Conservation (phyloP, 2,888 invertebrate genomes). For the Chydorus sphaericus region DNA sequence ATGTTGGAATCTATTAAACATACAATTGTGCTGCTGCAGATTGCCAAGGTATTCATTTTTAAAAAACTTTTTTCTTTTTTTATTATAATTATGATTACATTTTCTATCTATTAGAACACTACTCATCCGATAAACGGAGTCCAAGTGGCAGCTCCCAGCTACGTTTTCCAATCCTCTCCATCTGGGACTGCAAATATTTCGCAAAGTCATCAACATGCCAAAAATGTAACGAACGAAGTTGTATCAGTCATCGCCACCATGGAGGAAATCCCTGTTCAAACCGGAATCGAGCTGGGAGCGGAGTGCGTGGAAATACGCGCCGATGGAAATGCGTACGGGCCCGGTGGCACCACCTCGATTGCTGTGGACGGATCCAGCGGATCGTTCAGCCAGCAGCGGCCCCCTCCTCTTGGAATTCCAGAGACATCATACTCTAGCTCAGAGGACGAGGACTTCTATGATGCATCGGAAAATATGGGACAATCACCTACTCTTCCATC, state of each 20-base stretch:
- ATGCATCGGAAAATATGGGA: conserved; percentile 51
- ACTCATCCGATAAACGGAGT: conserved; percentile 82
- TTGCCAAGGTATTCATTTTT: conserved; percentile 67
- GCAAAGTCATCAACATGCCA: background rate
- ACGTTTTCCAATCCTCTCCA: background rate
- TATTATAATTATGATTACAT: conserved; percentile 18
- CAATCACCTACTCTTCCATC: conserved; percentile 2
- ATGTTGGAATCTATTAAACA: conserved; percentile 97
- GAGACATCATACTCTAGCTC: conserved; percentile 95
- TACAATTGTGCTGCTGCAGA: conserved; percentile 93
- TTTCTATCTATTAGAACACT: conserved; percentile 50
- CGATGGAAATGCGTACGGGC: background rate
- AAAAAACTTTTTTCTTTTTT: too few relatives aligned
- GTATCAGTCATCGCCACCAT: conserved; percentile 17
- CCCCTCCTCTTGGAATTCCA: conserved; percentile 49
- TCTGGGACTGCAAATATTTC: conserved; percentile 30
- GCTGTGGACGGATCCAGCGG: background rate
- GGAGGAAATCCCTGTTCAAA: conserved; percentile 30
- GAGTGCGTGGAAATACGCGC: conserved; percentile 39
- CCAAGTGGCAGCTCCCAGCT: conserved; percentile 30
- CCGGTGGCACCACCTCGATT: too few relatives aligned
- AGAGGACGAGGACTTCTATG: conserved; percentile 77
- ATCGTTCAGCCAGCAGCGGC: background rate
- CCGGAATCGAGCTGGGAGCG: conserved; percentile 47
- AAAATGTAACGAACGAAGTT: background rate